Conservation (phyloP, 2,888 invertebrate genomes). For the Xylocampa areola region DNA sequence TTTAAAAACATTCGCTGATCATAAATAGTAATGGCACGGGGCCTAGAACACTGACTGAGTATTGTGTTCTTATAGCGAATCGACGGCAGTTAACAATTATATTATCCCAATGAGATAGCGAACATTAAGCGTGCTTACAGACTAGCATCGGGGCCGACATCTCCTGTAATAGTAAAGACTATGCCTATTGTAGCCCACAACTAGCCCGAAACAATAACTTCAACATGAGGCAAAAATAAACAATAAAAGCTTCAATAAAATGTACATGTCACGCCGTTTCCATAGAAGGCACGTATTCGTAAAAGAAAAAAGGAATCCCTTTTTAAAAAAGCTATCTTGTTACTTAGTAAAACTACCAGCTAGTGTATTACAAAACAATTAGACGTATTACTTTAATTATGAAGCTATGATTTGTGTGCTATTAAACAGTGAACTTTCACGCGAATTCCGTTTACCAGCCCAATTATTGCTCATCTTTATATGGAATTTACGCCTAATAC, state of each 20-base stretch:
- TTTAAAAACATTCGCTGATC: constrained; percentile 39
- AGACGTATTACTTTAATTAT: constrained; percentile 66
- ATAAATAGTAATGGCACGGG: constrained; percentile 57
- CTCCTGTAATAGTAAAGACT: constrained; percentile 25
- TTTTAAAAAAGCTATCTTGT: constrained; percentile 87
- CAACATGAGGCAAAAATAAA: constrained; percentile 69
- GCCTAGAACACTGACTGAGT: constrained; percentile 63
- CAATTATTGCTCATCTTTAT: constrained; percentile 61
- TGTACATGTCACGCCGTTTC: constrained; percentile 75
- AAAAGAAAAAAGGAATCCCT: constrained; percentile 66
- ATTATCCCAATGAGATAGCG: constrained; percentile 55
- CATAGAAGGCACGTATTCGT: constrained; percentile 85
- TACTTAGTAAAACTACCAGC: constrained; percentile 79
- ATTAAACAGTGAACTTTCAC: constrained; percentile 62
- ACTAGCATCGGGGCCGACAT: constrained; percentile 34
- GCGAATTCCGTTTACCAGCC: constrained; percentile 51
- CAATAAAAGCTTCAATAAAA: constrained; percentile 74
- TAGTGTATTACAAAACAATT: constrained; percentile 71
- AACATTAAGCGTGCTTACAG: constrained; percentile 52
- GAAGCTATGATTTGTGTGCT: constrained; percentile 79
- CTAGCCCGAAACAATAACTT: constrained; percentile 51
- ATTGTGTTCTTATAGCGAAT: constrained; percentile 53
- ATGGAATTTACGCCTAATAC: constrained; percentile 57
- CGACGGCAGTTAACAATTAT: constrained; percentile 51
- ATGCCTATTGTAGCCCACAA: constrained; percentile 21